Evolutionary conservation across 2,888 invertebrate genomes (phyloP).

Genomic region (Chromoteleia sp.): DNA sequence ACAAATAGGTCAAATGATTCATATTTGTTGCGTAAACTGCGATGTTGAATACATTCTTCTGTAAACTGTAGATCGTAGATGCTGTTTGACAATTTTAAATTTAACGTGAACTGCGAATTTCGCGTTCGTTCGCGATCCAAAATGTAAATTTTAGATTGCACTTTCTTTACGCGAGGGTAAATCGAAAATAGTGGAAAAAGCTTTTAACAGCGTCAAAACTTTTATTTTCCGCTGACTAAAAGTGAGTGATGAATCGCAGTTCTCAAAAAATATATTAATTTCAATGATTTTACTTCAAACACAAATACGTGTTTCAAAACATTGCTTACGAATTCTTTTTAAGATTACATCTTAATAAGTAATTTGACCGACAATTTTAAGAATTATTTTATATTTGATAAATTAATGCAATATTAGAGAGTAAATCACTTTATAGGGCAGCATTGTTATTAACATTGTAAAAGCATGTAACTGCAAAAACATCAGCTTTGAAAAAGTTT

Average conservation of each 20-base stretch:
- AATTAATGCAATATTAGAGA: not conserved
- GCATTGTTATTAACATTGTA: not conserved
- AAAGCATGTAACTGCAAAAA: no score
- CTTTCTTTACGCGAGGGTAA: conserved; percentile 17
- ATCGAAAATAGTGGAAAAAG: conserved; percentile 53
- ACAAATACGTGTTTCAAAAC: not conserved
- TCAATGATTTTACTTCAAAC: not conserved
- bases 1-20: not conserved
- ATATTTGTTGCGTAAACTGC: not conserved
- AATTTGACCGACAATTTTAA: no score
- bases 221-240: conserved; percentile 36
- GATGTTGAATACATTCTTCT: conserved; percentile 3
- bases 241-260: conserved; percentile 35
- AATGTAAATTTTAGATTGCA: conserved; percentile 43
- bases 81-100: conserved; percentile 13
- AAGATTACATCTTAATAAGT: no score
- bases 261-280: conserved; percentile 33
- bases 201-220: conserved; percentile 33
- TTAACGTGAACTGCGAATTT: conserved; percentile 1
- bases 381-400: no score
- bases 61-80: not conserved
- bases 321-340: no score
- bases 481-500: not conserved
- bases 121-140: not conserved
- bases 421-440: not conserved